These are phyloP conservation scores for Neogale vison DNA, from an alignment of 2,113 vertebrate species.

Conservation along the genomic window DNA sequence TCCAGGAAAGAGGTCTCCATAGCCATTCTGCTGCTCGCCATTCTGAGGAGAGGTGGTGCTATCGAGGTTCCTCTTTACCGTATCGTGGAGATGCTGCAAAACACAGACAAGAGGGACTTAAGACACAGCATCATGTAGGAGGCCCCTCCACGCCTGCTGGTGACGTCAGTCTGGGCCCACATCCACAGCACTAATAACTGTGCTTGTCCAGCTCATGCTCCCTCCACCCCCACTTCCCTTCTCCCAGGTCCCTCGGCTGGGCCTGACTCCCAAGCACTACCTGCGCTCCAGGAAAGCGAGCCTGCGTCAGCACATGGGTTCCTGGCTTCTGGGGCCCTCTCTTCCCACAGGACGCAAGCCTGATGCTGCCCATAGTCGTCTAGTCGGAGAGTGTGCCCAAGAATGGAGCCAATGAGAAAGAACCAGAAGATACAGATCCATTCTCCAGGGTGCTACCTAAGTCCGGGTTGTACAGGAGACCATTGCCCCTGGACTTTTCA, in stretches of 20 bases:
- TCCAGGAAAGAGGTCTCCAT: conserved; percentile 90
- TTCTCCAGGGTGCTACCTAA: background rate
- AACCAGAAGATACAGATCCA: background rate
- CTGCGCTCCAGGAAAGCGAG: background rate
- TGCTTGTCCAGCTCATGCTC: no score
- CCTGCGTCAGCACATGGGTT: background rate
- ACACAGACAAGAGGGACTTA: conserved; percentile 26
- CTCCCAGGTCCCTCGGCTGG: background rate
- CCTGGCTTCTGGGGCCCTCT: background rate
- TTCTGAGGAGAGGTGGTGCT: conserved; percentile 90
- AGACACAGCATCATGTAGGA: background rate
- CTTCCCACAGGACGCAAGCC: background rate
- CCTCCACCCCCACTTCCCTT: background rate
- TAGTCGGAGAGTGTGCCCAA: background rate
- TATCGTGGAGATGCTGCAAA: conserved; percentile 92
- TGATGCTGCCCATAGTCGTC: background rate
- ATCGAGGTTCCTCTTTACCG: conserved; percentile 95
- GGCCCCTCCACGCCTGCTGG: background rate
- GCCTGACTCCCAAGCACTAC: background rate
- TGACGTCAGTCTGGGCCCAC: no score
- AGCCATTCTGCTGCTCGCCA: conserved; percentile 93
- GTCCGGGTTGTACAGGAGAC: background rate
- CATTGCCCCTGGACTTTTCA: background rate
- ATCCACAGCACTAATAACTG: background rate
- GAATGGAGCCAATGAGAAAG: background rate